Evolutionary conservation across 2,888 invertebrate genomes (phyloP), one percentile per base, ranked within the genome.

Genomic region (Xanthostigma xanthostigma): DNA sequence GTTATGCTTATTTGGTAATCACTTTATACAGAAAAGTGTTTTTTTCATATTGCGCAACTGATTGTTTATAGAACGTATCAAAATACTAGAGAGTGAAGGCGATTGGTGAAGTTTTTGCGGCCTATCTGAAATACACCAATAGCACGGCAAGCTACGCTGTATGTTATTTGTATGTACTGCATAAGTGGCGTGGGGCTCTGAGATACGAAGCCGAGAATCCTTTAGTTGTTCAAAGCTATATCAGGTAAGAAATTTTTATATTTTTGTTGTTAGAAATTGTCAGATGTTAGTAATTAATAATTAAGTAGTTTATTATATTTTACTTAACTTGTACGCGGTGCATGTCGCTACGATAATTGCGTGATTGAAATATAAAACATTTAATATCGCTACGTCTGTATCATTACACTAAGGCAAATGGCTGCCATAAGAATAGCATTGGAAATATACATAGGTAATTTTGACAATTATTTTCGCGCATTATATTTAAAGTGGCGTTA

Each of bases 171-270:
- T 69, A 69, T 71, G 70, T 70, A 71, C 71, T 69, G 72, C 72
- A 71, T 70, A 72, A 74, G 73, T 75, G 72, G 75, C 75, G 75
- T 76, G 75, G 75, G 75, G 73, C 73, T 70, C 66, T 64, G 68
- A 72, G 72, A 72, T 73, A 74, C 73, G 71, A 73, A 74, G 73
- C 72, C 69, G 71, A 70, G 71, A 65, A 65, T 65, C 67, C 70
- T 71, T 71, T 71, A 70, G 71, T 71, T 66, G 71, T 70, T 71
- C 69, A 67, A 67, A 68, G 68, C 68, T 66, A 64, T 67, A 66
- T 63, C 69, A 74, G 75, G 75, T 75, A 74, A 75, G 74, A 72
- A 71, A 69, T 66, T 69, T 66, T 70, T 71, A 68, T 73, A 72
- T 72, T 70, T 70, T 66, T 64, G 61, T 63, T 64, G 61, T 60